Evolutionary conservation across 2,797 vertebrate species (phyloP).

Genomic region (Myotis planiceps): DNA sequence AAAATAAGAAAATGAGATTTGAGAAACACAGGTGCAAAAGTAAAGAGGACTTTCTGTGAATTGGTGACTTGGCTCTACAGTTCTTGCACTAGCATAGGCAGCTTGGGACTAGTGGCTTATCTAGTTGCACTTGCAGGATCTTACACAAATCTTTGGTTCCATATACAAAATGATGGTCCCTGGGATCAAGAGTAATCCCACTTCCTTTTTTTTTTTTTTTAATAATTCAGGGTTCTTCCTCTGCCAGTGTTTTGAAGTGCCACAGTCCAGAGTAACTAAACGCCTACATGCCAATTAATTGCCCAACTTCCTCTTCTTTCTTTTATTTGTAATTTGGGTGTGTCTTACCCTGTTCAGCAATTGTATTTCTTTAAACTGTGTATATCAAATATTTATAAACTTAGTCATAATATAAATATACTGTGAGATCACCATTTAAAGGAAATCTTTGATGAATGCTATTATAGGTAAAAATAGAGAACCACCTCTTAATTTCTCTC

Average conservation of each 20-base stretch:
- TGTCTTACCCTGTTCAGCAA: neutral
- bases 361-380: neutral
- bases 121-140: no score
- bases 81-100: neutral
- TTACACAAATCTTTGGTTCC: neutral
- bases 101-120: no score
- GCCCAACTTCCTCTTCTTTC: neutral
- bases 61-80: no score
- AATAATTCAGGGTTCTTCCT: neutral
- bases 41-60: neutral
- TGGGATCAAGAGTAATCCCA: neutral
- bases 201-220: neutral
- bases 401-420: neutral
- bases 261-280: neutral
- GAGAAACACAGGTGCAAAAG: neutral
- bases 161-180: neutral
- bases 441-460: neutral
- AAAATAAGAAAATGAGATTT: neutral
- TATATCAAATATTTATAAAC: neutral
- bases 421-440: neutral
- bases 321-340: slow-evolving; percentile 11
- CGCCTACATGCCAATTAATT: neutral
- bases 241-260: neutral
- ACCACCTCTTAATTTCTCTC: neutral
- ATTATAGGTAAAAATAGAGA: neutral